Percentiles rank a stretch among this genome's conserved stretches.
Conservation (phyloP, 2,888 invertebrate species). For the Galerucella pusilla region DNA sequence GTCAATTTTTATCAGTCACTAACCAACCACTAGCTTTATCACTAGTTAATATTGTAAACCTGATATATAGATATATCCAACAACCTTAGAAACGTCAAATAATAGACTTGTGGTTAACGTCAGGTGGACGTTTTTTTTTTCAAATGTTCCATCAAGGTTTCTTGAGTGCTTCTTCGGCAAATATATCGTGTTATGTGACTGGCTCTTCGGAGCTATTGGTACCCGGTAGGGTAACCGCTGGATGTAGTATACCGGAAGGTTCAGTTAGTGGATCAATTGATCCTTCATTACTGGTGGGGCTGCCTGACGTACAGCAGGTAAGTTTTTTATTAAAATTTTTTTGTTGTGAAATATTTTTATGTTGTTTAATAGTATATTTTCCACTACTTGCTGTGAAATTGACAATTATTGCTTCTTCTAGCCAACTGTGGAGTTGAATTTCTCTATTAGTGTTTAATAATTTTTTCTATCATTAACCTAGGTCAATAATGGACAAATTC, state of each 20-base stretch:
- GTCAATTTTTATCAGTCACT: slow-evolving; percentile 54
- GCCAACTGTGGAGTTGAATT: too few species aligned
- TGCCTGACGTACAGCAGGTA: slow-evolving; percentile 62
- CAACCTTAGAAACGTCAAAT: slow-evolving; percentile 30
- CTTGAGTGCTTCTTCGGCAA: slow-evolving; percentile 44
- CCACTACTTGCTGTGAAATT: too few species aligned
- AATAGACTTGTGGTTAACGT: slow-evolving; percentile 29
- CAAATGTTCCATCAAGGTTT: slow-evolving; percentile 55
- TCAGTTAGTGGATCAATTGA: slow-evolving; percentile 58
- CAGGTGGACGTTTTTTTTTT: slow-evolving; percentile 14
- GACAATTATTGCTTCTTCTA: too few species aligned
- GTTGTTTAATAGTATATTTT: too few species aligned
- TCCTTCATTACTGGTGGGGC: slow-evolving; percentile 55
- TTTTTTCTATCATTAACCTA: too few species aligned
- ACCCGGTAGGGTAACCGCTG: slow-evolving; percentile 61
- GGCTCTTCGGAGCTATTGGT: slow-evolving; percentile 58
- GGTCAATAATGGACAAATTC: too few species aligned
- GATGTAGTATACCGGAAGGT: slow-evolving; percentile 59
- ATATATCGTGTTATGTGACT: slow-evolving; percentile 53
- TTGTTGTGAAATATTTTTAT: too few species aligned
- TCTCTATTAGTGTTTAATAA: too few species aligned
- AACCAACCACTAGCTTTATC: slow-evolving; percentile 48
- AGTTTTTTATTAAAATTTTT: slow-evolving; percentile 26
- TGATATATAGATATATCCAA: slow-evolving; percentile 5
- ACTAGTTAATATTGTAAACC: slow-evolving; percentile 30